phyloP scores from a whole-genome alignment of 1,140 invertebrate species.

The Belonocnema kinseyi region DNA sequence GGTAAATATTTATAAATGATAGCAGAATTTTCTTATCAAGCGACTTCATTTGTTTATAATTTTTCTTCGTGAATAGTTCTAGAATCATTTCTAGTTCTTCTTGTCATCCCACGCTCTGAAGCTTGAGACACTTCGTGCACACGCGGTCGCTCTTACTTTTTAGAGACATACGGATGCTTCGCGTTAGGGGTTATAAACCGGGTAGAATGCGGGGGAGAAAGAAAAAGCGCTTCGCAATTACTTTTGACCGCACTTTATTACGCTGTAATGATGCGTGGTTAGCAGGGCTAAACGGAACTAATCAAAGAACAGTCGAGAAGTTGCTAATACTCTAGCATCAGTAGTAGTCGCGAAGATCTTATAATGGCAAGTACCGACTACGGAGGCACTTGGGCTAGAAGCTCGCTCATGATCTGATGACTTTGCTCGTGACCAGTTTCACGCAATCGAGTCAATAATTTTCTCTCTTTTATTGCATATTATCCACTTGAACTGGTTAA shows the following conservation, averaged over 20 bases:
- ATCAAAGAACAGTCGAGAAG: conserved; percentile 52
- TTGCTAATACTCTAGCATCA: conserved; percentile 50
- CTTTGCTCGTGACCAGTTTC: conserved; percentile 26
- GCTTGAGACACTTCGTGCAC: background rate
- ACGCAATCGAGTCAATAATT: conserved; percentile 26
- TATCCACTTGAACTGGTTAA: background rate
- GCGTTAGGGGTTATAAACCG: background rate
- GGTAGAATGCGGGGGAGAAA: background rate
- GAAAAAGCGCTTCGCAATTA: conserved; percentile 37
- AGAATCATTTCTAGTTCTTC: conserved; percentile 1
- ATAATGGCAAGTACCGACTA: background rate
- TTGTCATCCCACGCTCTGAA: conserved; percentile 6
- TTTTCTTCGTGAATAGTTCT: conserved; percentile 4
- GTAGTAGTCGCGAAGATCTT: conserved; percentile 20
- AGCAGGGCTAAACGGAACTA: conserved; percentile 39
- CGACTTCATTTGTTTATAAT: background rate
- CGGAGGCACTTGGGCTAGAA: background rate
- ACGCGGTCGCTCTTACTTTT: background rate
- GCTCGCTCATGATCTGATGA: conserved; percentile 15
- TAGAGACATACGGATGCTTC: background rate
- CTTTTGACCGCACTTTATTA: conserved; percentile 44
- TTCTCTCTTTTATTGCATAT: conserved; percentile 1
- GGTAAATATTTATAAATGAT: background rate
- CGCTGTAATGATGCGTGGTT: conserved; percentile 42
- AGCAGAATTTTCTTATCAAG: conserved; percentile 5